Conservation (phyloP, 2,888 invertebrate species). For the Tetragonisca angustula region DNA sequence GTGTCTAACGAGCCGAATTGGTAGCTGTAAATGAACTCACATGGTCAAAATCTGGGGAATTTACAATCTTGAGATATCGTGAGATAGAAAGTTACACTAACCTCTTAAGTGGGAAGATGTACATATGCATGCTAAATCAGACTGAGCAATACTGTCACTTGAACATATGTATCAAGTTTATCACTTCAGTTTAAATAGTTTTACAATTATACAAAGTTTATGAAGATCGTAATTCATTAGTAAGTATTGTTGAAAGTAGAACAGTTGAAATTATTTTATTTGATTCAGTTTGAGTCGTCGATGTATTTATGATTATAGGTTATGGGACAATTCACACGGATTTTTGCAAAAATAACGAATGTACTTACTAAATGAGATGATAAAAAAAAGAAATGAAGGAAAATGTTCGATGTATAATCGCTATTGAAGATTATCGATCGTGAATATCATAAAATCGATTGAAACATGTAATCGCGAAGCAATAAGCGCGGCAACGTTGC, state of each 20-base stretch:
- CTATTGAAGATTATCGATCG: constrained; percentile 21
- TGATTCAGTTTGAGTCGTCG: background rate
- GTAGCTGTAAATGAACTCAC: background rate
- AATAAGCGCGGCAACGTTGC: constrained; percentile 1
- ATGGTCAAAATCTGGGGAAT: background rate
- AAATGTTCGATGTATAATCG: too few species aligned
- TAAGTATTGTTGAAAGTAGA: background rate
- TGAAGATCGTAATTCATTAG: too few species aligned
- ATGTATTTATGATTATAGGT: constrained; percentile 4
- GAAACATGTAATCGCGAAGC: background rate
- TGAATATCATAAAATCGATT: constrained; percentile 7
- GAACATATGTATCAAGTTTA: background rate
- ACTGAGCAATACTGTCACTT: background rate
- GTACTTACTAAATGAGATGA: background rate
- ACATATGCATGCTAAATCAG: background rate
- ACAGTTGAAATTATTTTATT: background rate
- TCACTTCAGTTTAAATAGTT: background rate
- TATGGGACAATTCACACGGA: background rate
- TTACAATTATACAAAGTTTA: too few species aligned
- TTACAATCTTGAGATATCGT: background rate
- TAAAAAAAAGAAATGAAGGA: background rate
- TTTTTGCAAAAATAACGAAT: background rate
- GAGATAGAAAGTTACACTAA: constrained; percentile 1
- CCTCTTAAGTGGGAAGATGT: background rate
- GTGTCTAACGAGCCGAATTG: background rate